Base-by-base conservation (phyloP, 2,888 invertebrate species). In the Hyposoter dolosus region DNA sequence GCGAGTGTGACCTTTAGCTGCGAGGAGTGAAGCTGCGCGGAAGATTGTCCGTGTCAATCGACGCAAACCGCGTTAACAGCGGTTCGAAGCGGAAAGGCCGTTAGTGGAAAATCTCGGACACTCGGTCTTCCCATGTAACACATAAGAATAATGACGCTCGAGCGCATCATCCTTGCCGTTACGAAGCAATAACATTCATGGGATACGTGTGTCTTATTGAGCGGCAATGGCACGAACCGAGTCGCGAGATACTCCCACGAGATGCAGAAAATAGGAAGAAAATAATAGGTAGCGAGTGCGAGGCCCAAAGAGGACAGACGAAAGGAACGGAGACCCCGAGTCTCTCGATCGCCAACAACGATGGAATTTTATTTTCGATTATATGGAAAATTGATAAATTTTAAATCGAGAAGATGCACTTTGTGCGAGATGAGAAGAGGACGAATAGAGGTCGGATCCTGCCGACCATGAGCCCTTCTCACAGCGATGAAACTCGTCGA, bases 91-190 rank as follows among this genome's bases (percentile, higher is more conserved):
- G 50, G 35, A 56, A 32, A 74, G 77, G 56, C 79, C 78, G 84
- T 88, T 84, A 84, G 80, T 84, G 86, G 82, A 88, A 85, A 88
- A 88, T 80, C 81, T 78, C 32, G 47, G 75, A 77, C 77, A 65
- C 50, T 56, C 77, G 56, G 76, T 79, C 82, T 88, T 88, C 88
- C 88, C 88, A 88, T 88, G 88, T 88, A 88, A 85, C 84, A 88
- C 88, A 88, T 88, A 87, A 75, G 81, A 83, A 84, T 88, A 88
- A 88, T 88, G 85, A 88, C 82, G 86, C 82, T 86, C 82, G 75
- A 78, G 87, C 82, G 75, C 60, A 88, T 87, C 84, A 83, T 85
- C 80, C 82, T 80, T 72, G 80, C 86, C 88, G 87, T 88, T 88
- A 88, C 80, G 84, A 88, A 86, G 85, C 85, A 87, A 85, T 88